These are phyloP conservation scores for rabbit (Oryctolagus cuniculus) DNA, from an alignment of 2,113 vertebrate species.

Conservation along the genomic window DNA sequence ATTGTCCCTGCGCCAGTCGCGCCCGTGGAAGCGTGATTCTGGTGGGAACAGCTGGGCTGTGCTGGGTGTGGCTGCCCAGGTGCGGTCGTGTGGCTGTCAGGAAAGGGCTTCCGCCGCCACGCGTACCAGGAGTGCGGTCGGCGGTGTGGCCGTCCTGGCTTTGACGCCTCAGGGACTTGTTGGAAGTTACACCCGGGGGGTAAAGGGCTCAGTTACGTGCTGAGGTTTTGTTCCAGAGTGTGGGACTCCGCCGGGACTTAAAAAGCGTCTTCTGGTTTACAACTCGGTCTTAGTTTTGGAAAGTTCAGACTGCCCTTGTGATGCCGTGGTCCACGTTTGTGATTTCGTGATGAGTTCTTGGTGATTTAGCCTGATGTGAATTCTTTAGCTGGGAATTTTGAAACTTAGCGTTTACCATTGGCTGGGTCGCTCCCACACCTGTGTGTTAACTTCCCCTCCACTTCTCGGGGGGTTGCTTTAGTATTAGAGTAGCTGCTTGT, in stretches of 20 bases:
- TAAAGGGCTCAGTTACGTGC: too few species aligned
- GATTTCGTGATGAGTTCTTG: not conserved
- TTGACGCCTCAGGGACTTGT: too few species aligned
- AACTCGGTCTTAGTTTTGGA: conserved; percentile 48
- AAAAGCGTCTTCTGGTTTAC: too few species aligned
- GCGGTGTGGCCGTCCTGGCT: too few species aligned
- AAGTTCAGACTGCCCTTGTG: conserved; percentile 47
- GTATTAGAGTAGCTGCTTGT: not conserved
- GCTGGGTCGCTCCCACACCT: accelerated
- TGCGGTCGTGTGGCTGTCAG: not conserved
- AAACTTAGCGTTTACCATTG: not conserved
- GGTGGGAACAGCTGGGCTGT: not conserved
- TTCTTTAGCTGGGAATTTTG: not conserved
- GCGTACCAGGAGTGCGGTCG: too few species aligned
- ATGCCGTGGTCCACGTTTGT: not conserved
- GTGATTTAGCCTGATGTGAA: not conserved
- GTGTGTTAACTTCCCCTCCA: accelerated
- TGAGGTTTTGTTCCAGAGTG: too few species aligned
- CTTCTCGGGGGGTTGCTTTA: not conserved
- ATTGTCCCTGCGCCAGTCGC: not conserved
- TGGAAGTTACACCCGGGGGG: too few species aligned
- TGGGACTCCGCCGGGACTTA: too few species aligned
- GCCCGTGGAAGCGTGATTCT: not conserved
- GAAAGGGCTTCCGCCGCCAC: not conserved
- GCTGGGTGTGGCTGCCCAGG: not conserved